Percentiles rank a stretch among this genome's conserved stretches.
Evolutionary conservation across 1,140 invertebrate species (phyloP).

Genomic region (Theocolax elegans): DNA sequence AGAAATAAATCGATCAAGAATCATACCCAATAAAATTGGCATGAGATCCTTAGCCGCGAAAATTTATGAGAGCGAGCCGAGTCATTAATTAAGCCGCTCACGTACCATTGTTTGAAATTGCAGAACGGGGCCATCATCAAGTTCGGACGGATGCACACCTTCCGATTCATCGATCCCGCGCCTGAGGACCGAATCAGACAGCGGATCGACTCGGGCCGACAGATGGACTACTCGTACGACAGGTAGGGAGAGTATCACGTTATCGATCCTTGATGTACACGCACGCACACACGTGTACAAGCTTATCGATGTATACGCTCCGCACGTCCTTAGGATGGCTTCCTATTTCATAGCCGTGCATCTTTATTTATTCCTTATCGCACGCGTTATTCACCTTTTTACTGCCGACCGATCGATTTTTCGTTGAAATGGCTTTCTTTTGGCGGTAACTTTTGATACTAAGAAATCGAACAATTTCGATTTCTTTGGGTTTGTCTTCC

Average conservation of each 20-base stretch:
- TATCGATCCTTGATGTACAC: not conserved
- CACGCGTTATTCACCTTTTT: not conserved
- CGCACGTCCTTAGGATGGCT: too few relatives aligned
- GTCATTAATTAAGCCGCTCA: too few relatives aligned
- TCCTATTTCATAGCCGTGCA: not conserved
- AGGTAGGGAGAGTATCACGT: slow-evolving; percentile 73
- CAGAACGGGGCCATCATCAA: slow-evolving; percentile 88
- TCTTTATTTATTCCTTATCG: not conserved
- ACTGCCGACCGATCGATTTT: not conserved
- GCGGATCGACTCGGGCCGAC: slow-evolving; percentile 75
- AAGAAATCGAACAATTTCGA: too few relatives aligned
- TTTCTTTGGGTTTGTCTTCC: too few relatives aligned
- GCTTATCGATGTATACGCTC: slow-evolving; percentile 9
- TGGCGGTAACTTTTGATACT: too few relatives aligned
- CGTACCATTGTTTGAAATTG: slow-evolving; percentile 39
- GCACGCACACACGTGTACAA: not conserved
- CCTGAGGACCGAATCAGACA: slow-evolving; percentile 84
- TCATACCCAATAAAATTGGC: too few relatives aligned
- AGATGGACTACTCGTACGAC: slow-evolving; percentile 78
- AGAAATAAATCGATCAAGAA: too few relatives aligned
- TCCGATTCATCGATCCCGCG: slow-evolving; percentile 91
- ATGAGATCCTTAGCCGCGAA: too few relatives aligned
- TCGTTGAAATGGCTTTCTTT: too few relatives aligned
- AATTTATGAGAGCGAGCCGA: too few relatives aligned
- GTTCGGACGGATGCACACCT: slow-evolving; percentile 91